Evolutionary conservation across 1,140 invertebrate genomes (phyloP).

Genomic region (Drosophila saltans): DNA sequence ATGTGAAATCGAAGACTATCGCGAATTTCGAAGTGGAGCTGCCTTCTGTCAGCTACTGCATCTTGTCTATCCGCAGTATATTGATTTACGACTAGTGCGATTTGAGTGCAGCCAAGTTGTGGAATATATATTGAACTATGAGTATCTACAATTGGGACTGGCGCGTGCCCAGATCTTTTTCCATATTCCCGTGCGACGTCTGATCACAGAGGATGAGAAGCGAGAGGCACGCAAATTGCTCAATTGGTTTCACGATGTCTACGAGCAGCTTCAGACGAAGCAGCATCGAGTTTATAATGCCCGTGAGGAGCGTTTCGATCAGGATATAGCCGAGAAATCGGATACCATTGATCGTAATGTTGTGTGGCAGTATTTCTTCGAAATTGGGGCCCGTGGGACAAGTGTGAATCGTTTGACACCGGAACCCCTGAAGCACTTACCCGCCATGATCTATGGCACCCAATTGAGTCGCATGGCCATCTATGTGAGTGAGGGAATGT

Average conservation of each 20-base stretch:
- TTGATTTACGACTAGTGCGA: slow-evolving; percentile 13
- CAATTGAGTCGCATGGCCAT: slow-evolving; percentile 19
- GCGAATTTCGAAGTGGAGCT: not conserved
- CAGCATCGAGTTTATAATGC: not conserved
- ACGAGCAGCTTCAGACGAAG: not conserved
- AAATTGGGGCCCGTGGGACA: not conserved
- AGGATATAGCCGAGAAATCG: not conserved
- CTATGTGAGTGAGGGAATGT: slow-evolving; percentile 13
- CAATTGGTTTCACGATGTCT: slow-evolving; percentile 13
- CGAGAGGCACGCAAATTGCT: slow-evolving; percentile 15
- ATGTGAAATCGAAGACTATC: slow-evolving; percentile 9
- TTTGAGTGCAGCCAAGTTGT: slow-evolving; percentile 15
- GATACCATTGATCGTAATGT: slow-evolving; percentile 1
- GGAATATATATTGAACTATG: slow-evolving; percentile 20
- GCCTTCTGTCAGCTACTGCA: slow-evolving; percentile 22
- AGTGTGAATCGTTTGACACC: not conserved
- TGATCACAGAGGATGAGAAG: slow-evolving; percentile 17
- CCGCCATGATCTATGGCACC: slow-evolving; percentile 22
- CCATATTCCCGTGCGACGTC: slow-evolving; percentile 15
- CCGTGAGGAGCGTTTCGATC: not conserved
- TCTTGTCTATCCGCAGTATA: slow-evolving; percentile 5
- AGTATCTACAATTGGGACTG: slow-evolving; percentile 21
- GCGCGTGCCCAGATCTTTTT: slow-evolving; percentile 14
- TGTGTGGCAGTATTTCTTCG: slow-evolving; percentile 18
- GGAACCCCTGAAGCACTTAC: slow-evolving; percentile 13